These are phyloP conservation scores for Nasonia giraulti DNA, from an alignment of 1,140 invertebrate species.

Conservation along the genomic window DNA sequence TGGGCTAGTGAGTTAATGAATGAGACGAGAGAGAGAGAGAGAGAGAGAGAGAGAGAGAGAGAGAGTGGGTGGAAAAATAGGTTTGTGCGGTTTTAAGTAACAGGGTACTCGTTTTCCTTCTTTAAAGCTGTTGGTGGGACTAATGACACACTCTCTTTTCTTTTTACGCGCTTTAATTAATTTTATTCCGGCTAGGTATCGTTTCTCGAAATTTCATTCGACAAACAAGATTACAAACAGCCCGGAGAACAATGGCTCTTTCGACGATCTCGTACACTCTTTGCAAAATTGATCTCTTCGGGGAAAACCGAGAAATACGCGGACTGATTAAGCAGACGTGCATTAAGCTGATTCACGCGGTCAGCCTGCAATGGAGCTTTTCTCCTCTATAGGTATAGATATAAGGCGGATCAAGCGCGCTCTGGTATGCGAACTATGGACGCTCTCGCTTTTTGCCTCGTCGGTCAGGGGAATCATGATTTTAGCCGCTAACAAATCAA, in stretches of 20 bases:
- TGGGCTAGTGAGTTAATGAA: constrained; percentile 42
- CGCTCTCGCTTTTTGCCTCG: constrained; percentile 17
- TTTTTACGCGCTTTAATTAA: not conserved
- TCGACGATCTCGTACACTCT: no score
- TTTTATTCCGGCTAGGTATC: not conserved
- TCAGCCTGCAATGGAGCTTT: not conserved
- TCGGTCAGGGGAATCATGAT: constrained; percentile 53
- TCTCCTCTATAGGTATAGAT: not conserved
- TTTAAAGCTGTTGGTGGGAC: not conserved
- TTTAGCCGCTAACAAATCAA: constrained; percentile 64
- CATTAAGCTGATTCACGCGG: not conserved
- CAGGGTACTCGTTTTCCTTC: constrained; percentile 10
- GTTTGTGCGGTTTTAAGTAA: constrained; percentile 23
- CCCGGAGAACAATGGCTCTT: no score
- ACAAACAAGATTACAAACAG: no score
- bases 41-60: not conserved
- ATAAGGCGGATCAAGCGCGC: no score
- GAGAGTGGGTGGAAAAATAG: constrained; percentile 33
- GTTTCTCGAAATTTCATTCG: not conserved
- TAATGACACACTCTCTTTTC: not conserved
- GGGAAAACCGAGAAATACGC: no score
- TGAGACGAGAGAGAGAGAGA: not conserved
- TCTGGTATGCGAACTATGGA: no score
- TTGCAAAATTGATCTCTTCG: no score
- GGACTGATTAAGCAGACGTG: not conserved